Percentiles rank a stretch among this genome's conserved stretches.
Evolutionary conservation across 35 echinoderm and acorn worm species (phyloP).

Genomic region (Heliocidaris tuberculata): DNA sequence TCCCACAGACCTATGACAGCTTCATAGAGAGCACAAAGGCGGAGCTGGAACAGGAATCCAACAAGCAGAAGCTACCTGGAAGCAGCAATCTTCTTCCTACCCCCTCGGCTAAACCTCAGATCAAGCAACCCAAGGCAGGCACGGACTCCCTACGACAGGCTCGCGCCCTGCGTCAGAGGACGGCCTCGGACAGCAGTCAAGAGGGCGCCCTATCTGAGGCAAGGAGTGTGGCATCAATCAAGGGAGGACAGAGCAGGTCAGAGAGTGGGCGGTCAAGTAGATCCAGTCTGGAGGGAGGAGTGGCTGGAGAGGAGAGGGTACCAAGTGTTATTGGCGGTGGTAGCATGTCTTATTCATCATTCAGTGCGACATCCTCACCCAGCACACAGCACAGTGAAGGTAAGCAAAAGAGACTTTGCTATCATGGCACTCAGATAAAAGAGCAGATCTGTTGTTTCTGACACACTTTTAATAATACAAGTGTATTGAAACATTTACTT

Average conservation of each 20-base stretch:
- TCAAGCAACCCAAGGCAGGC: conserved; percentile 75
- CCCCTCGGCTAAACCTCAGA: conserved; percentile 84
- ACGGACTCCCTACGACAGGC: conserved; percentile 81
- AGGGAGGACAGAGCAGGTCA: conserved; percentile 46
- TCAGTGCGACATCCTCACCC: conserved; percentile 50
- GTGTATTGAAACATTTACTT: no score
- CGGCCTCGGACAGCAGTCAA: conserved; percentile 77
- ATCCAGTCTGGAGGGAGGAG: conserved; percentile 75
- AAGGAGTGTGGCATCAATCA: conserved; percentile 27
- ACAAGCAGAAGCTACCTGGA: conserved; percentile 39
- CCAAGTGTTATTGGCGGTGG: not conserved
- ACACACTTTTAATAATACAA: no score
- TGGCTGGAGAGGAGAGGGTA: conserved; percentile 33
- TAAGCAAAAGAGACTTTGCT: not conserved
- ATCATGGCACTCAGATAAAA: no score
- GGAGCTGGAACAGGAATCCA: conserved; percentile 74
- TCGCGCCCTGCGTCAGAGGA: conserved; percentile 80
- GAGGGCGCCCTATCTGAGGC: conserved; percentile 61
- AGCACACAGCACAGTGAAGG: conserved; percentile 66
- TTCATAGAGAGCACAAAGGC: conserved; percentile 88
- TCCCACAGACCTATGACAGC: conserved; percentile 77
- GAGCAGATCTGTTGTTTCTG: no score
- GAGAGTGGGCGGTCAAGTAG: conserved; percentile 63
- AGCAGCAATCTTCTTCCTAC: conserved; percentile 2
- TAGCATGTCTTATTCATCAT: conserved; percentile 25